phyloP scores from a whole-genome alignment of 2,888 invertebrate genomes.

The Molorchus minor region DNA sequence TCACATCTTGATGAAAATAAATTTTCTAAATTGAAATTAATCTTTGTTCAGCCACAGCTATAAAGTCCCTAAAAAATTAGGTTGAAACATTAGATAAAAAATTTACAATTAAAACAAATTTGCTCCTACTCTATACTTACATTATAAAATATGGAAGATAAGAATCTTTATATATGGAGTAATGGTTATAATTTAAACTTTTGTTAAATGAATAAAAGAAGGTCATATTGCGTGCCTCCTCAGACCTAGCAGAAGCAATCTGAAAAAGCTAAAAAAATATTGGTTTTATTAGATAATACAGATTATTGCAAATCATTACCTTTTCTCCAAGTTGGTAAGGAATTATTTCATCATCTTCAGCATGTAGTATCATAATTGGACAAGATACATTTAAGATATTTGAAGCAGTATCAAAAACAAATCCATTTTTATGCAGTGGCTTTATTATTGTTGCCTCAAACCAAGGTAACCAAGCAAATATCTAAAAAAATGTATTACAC shows the following conservation, averaged over 20 bases:
- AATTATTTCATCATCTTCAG: constrained; percentile 88
- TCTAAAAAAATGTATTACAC: too few relatives aligned
- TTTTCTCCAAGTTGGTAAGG: constrained; percentile 82
- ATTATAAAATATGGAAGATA: constrained; percentile 50
- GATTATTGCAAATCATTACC: constrained; percentile 61
- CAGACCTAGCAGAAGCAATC: constrained; percentile 36
- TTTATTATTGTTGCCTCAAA: constrained; percentile 80
- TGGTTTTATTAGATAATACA: background rate
- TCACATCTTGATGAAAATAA: constrained; percentile 2
- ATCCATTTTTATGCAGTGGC: constrained; percentile 77
- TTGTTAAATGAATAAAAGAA: constrained; percentile 44
- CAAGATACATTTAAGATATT: constrained; percentile 72
- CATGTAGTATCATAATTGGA: constrained; percentile 89
- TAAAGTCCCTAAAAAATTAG: constrained; percentile 32
- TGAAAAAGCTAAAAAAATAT: constrained; percentile 44
- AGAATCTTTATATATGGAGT: constrained; percentile 51
- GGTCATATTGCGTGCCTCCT: constrained; percentile 25
- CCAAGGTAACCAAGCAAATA: constrained; percentile 86
- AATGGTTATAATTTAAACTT: constrained; percentile 41
- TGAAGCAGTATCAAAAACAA: constrained; percentile 81
- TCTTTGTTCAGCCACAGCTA: constrained; percentile 6
- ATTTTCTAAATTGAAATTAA: background rate
- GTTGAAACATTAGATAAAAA: too few relatives aligned
- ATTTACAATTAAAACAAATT: too few relatives aligned
- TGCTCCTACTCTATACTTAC: constrained; percentile 51